Conservation (phyloP, 2,113 vertebrate genomes). For the Corythoichthys intestinalis region DNA sequence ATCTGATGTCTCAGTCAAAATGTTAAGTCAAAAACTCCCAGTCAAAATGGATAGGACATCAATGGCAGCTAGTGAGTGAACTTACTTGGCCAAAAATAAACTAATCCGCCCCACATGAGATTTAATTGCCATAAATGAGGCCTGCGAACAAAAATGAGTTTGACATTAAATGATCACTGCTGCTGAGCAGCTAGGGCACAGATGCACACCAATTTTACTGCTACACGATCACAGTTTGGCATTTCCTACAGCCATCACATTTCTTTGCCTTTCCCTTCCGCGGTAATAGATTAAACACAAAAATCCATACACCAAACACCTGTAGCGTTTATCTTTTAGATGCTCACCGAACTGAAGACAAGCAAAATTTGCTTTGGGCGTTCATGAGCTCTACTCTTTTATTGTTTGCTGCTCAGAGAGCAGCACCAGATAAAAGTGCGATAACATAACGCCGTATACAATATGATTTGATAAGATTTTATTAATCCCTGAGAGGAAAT, state of each 20-base stretch:
- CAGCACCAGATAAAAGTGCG: neutral
- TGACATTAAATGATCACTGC: neutral
- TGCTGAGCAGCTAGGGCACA: neutral
- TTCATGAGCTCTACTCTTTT: too few species aligned
- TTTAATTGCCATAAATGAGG: too few species aligned
- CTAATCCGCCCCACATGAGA: too few species aligned
- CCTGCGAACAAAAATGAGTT: too few species aligned
- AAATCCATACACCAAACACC: neutral
- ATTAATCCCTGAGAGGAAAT: neutral
- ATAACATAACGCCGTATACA: neutral
- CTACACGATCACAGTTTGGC: neutral
- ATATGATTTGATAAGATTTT: neutral
- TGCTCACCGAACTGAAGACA: slow-evolving; percentile 1
- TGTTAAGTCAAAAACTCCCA: too few species aligned
- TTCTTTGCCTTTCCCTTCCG: neutral
- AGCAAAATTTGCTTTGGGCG: neutral
- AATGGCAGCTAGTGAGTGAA: too few species aligned
- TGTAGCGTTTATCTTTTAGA: neutral
- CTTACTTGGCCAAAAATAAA: too few species aligned
- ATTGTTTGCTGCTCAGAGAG: neutral
- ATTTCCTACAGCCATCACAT: neutral
- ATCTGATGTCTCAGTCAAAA: too few species aligned
- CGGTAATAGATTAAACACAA: neutral
- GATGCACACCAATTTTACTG: neutral
- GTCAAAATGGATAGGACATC: too few species aligned